These are phyloP conservation scores for Tipula unca DNA, from an alignment of 2,888 invertebrate genomes.

Conservation along the genomic window DNA sequence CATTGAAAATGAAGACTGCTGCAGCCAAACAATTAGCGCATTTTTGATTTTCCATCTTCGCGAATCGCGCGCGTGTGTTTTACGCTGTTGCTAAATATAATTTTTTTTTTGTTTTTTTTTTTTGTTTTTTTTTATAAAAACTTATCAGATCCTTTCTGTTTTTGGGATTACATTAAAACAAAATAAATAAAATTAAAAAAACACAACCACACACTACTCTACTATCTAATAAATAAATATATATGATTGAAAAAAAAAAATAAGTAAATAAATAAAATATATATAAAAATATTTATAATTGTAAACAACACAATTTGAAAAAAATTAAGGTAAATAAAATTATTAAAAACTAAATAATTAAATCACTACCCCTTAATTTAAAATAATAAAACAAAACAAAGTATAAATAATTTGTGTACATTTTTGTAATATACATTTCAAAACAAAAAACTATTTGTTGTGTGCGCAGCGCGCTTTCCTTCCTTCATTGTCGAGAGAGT, in stretches of 20 bases:
- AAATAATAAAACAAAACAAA: conserved; percentile 36
- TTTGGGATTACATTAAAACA: conserved; percentile 30
- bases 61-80: conserved; percentile 34
- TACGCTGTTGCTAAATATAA: conserved; percentile 38
- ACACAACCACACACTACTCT: conserved; percentile 35
- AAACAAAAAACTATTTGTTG: background rate
- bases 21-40: conserved; percentile 43
- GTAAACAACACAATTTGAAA: conserved; percentile 32
- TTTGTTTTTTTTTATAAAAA: background rate
- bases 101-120: background rate
- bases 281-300: conserved; percentile 29
- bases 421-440: conserved; percentile 28
- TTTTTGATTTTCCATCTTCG: conserved; percentile 24
- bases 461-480: background rate
- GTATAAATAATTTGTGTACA: conserved; percentile 28
- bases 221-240: conserved; percentile 32
- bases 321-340: conserved; percentile 29
- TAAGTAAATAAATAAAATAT: conserved; percentile 28
- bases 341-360: conserved; percentile 24
- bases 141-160: conserved; percentile 29
- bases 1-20: conserved; percentile 46
- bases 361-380: conserved; percentile 33
- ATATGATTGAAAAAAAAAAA: conserved; percentile 36
- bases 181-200: conserved; percentile 30
- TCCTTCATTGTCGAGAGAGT: background rate